Percentiles rank a stretch among this genome's conserved stretches.
phyloP scores from a whole-genome alignment of 2,888 invertebrate genomes.

The Drosophila mimica region DNA sequence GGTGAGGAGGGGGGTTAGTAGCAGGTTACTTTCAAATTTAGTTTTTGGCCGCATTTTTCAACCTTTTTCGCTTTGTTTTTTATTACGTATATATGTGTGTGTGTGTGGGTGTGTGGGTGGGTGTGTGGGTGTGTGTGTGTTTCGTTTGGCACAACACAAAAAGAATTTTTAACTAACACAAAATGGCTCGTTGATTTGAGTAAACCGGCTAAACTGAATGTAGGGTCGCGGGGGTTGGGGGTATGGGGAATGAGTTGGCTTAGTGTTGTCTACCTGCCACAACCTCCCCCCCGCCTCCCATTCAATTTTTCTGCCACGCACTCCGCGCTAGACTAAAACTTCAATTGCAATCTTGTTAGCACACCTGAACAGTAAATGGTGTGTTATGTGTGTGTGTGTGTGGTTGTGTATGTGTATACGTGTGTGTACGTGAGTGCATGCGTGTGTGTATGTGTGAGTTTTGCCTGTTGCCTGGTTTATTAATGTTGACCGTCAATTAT shows the following conservation, averaged over 20 bases:
- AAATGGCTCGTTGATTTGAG: constrained; percentile 77
- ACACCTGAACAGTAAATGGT: constrained; percentile 18
- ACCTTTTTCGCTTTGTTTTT: constrained; percentile 15
- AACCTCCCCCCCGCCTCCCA: not conserved
- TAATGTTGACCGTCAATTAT: constrained; percentile 85
- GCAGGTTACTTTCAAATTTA: constrained; percentile 64
- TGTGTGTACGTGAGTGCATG: not conserved
- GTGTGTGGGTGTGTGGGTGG: constrained; percentile 19
- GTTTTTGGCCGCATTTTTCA: constrained; percentile 61
- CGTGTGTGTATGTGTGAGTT: constrained; percentile 24
- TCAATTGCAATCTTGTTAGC: constrained; percentile 78
- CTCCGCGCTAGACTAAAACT: constrained; percentile 46
- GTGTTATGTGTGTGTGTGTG: constrained; percentile 2
- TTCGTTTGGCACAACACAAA: constrained; percentile 48
- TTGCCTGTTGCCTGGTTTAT: constrained; percentile 68
- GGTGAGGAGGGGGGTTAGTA: not conserved
- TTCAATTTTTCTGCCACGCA: not conserved
- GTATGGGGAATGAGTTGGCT: constrained; percentile 42
- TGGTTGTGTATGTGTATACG: not conserved
- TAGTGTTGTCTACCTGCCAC: constrained; percentile 45
- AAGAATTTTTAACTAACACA: constrained; percentile 79
- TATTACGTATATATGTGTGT: constrained; percentile 16
- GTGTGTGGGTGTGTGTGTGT: not conserved
- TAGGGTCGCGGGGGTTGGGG: not conserved
- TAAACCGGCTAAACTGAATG: constrained; percentile 35